Base-by-base conservation (phyloP, 2,113 vertebrate genomes). In the Salvelinus alpinus region DNA sequence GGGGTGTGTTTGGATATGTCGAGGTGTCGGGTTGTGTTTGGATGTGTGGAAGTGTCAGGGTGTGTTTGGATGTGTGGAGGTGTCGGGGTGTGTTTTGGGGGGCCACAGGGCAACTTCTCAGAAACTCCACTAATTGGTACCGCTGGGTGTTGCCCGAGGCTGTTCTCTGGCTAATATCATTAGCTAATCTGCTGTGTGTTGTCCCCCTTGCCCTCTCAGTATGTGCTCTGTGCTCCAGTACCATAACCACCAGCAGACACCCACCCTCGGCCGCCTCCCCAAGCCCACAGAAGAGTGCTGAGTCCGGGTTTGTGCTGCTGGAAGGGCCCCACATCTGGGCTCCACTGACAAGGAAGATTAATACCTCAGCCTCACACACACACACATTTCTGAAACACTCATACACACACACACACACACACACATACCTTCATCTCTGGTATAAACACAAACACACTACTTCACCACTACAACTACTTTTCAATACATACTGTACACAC, bases 261-360 rank as follows among this genome's bases (percentile, higher is more conserved):
- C 71, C 74, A 78, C 76, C 77, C 78, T 20, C 77, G 62, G 81
- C 83, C 72, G 67, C 87, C 94, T 95, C 92, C 93, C 93, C 93
- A 82, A 88, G 87, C 88, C 90, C 84, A 82, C 84, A 85, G 91
- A 85, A 92, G 96, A 96, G 90, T 98, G 97, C 96, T 98, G 97
- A 98, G 96, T 97, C 95, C 93, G 94, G 94, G 95, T 94, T 97
- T 98, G 91, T 91, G 95, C 94, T 97, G 94, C 87, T 93, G 94
- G 95, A 94, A 89, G 93, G 93, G 95, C 94, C 95, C 93, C 96
- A 94, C 96, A 98, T 99, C 96, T 99, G 97, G 94, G 94, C 95
- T 92, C 91, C 93, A 94, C 94, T 98, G 97, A 98, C 96, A 97
- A 94, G 95, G 92, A 96, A 97, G 97, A 99, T 98, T 98, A 98